These are phyloP conservation scores for Psammodynastes pulverulentus DNA, from an alignment of 2,113 vertebrate species.

Conservation along the genomic window DNA sequence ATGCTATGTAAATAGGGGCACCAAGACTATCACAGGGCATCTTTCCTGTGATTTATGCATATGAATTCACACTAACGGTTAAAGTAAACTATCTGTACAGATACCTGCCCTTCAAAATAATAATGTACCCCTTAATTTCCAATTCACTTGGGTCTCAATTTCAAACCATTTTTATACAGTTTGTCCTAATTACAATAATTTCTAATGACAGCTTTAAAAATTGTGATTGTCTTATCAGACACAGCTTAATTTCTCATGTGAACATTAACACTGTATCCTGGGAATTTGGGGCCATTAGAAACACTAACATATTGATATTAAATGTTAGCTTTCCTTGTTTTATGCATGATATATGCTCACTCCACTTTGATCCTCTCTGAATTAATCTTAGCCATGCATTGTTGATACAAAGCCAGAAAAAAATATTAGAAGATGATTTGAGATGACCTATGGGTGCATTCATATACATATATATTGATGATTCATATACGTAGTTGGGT, in stretches of 20 bases:
- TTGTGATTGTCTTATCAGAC: conserved; percentile 75
- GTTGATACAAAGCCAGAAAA: not conserved
- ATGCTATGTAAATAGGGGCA: conserved; percentile 22
- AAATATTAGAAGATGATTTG: not conserved
- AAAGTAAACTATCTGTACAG: conserved; percentile 61
- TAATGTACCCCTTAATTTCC: conserved; percentile 75
- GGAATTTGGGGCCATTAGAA: conserved; percentile 74
- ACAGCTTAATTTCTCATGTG: conserved; percentile 78
- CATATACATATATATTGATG: not conserved
- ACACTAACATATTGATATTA: conserved; percentile 65
- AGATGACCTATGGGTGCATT: not conserved
- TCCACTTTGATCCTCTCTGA: not conserved
- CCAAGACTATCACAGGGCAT: conserved; percentile 18
- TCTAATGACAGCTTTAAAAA: conserved; percentile 81
- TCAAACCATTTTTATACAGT: conserved; percentile 78
- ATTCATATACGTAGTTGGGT: not conserved
- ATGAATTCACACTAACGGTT: conserved; percentile 54
- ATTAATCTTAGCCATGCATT: not conserved
- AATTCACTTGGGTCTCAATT: conserved; percentile 76
- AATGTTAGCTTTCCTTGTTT: conserved; percentile 57
- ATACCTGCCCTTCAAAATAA: conserved; percentile 74
- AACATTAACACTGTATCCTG: conserved; percentile 74
- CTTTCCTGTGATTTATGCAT: conserved; percentile 52
- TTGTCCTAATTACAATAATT: conserved; percentile 80
- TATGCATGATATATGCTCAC: not conserved